A percentile compares a stretch with the other conserved stretches of the same genome.
These are phyloP conservation scores for Tenthredo notha DNA, from an alignment of 2,888 invertebrate genomes.

Conservation along the genomic window DNA sequence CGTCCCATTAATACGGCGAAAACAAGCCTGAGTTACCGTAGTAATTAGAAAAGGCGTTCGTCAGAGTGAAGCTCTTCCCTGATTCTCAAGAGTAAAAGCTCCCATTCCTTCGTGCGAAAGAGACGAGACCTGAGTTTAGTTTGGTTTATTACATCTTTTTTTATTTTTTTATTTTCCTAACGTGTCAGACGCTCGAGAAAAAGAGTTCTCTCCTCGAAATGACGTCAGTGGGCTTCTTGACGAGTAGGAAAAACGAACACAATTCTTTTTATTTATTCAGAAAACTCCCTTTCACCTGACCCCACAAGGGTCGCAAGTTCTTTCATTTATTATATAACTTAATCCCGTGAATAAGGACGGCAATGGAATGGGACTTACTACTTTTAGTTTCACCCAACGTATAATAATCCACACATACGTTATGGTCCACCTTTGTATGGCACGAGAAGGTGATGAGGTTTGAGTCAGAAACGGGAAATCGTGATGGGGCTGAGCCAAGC, in stretches of 20 bases:
- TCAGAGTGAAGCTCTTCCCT: background rate
- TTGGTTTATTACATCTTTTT: background rate
- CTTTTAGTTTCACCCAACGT: background rate
- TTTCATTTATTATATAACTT: background rate
- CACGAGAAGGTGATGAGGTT: background rate
- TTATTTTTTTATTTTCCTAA: background rate
- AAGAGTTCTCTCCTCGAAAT: background rate
- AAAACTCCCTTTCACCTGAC: background rate
- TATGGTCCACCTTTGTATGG: background rate
- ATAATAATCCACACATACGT: background rate
- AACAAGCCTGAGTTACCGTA: slow-evolving; percentile 28
- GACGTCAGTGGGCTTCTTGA: background rate
- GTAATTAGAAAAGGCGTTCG: slow-evolving; percentile 24
- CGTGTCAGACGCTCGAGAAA: background rate
- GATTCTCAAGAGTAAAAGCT: background rate
- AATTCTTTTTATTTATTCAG: background rate
- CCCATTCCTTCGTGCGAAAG: background rate
- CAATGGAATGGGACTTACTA: background rate
- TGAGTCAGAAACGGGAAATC: background rate
- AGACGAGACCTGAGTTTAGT: background rate
- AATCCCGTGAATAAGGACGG: background rate
- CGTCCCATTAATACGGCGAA: slow-evolving; percentile 28
- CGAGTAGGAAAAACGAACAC: background rate
- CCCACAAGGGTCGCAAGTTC: background rate
- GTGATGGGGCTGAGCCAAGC: slow-evolving; percentile 10